phyloP scores from a whole-genome alignment of 2,797 vertebrate species.

The Hirundo rustica region DNA sequence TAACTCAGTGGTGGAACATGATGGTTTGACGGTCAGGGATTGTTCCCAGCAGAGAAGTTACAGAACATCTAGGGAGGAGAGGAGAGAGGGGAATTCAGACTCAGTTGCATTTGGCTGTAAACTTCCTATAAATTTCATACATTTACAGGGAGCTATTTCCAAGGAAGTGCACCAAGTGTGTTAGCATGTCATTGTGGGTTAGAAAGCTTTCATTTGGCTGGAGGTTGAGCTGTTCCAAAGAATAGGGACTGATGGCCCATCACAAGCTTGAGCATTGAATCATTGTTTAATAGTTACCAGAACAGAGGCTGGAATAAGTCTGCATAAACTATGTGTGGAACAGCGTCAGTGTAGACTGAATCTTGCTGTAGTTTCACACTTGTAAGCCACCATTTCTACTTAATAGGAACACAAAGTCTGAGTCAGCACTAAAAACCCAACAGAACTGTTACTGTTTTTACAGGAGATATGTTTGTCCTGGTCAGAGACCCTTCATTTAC shows the following conservation, averaged over 20 bases:
- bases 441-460: neutral
- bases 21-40: neutral
- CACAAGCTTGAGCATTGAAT: neutral
- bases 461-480: neutral
- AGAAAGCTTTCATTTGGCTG: neutral
- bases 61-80: neutral
- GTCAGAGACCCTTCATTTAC: neutral
- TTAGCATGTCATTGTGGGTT: neutral
- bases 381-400: neutral
- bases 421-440: neutral
- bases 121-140: neutral
- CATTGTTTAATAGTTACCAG: neutral
- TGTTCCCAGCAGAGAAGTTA: constrained; percentile 9
- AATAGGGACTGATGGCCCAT: neutral
- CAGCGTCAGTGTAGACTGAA: neutral
- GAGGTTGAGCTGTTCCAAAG: neutral
- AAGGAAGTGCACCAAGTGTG: neutral
- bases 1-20: neutral
- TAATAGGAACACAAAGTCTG: neutral
- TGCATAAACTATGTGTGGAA: neutral
- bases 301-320: neutral
- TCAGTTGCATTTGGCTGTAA: neutral
- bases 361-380: neutral
- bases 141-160: neutral
- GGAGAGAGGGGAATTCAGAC: neutral